Evolutionary conservation across 2,113 vertebrate genomes (phyloP).

Genomic region (Atractosteus spatula): DNA sequence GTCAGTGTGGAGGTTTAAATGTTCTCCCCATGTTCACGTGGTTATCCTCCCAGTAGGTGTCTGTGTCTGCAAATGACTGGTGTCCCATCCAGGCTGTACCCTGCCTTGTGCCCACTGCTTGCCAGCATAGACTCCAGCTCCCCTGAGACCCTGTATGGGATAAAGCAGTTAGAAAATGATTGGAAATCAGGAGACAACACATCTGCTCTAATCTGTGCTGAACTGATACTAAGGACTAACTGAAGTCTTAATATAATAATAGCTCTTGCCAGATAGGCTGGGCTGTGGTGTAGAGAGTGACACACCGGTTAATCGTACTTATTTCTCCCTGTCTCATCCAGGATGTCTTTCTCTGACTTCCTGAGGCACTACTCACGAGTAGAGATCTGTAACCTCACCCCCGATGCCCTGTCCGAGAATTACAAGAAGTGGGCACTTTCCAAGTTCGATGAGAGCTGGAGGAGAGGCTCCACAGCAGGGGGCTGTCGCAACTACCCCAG

Average conservation of each 20-base stretch:
- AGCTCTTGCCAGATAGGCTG: neutral
- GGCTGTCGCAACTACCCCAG: slow-evolving; percentile 85
- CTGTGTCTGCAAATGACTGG: neutral
- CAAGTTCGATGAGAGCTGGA: slow-evolving; percentile 84
- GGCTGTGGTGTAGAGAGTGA: neutral
- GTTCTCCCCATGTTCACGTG: neutral
- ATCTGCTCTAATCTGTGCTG: neutral
- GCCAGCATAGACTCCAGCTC: too few relatives aligned
- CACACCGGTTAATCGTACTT: too few relatives aligned
- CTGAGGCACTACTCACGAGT: slow-evolving; percentile 79
- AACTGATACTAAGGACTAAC: neutral
- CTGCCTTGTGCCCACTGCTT: too few relatives aligned
- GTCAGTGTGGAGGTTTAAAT: too few relatives aligned
- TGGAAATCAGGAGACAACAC: neutral
- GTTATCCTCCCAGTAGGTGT: neutral
- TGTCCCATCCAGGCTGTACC: too few relatives aligned
- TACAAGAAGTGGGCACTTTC: slow-evolving; percentile 80
- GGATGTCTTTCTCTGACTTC: slow-evolving; percentile 87
- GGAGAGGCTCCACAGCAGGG: slow-evolving; percentile 79
- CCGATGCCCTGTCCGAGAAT: slow-evolving; percentile 72
- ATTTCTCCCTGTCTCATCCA: slow-evolving; percentile 36
- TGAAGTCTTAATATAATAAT: neutral
- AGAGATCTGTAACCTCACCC: slow-evolving; percentile 92
- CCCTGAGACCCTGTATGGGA: too few relatives aligned
- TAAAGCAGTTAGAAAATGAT: neutral